Percentiles rank a stretch among this genome's conserved stretches.
Evolutionary conservation across 2,888 invertebrate genomes (phyloP).

Genomic region (Bimastos eiseni): DNA sequence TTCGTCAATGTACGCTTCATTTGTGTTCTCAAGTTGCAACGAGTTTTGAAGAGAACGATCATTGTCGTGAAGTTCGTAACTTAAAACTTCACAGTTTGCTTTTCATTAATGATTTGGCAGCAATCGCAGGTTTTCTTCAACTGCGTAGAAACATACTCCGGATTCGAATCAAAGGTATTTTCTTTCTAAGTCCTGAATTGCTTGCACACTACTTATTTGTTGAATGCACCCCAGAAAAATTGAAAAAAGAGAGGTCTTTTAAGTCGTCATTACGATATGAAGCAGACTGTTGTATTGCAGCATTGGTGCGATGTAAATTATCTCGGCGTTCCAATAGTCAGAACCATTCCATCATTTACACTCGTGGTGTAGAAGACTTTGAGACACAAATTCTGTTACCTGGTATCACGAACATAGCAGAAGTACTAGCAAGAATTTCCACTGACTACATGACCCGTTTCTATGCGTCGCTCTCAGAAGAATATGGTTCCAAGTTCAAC

Average conservation of each 20-base stretch:
- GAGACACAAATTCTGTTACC: background rate
- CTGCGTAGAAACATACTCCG: background rate
- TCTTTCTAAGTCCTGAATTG: background rate
- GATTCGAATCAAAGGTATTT: background rate
- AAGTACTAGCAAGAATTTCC: background rate
- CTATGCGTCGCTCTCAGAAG: background rate
- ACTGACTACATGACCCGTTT: background rate
- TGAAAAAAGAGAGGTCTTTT: background rate
- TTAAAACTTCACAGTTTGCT: background rate
- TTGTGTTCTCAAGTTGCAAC: no score
- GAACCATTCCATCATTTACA: background rate
- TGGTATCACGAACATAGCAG: background rate
- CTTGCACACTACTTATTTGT: background rate
- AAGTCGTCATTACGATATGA: background rate
- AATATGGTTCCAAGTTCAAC: background rate
- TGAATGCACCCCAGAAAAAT: background rate
- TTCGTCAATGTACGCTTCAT: no score
- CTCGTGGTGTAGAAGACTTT: background rate
- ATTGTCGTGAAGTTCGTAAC: background rate
- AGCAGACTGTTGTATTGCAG: background rate
- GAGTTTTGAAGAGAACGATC: no score
- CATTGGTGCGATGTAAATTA: background rate
- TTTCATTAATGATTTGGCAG: background rate
- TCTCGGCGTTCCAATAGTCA: background rate
- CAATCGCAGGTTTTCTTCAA: background rate